Evolutionary conservation across 2,888 invertebrate species (phyloP).

Genomic region (Melanargia galathea): DNA sequence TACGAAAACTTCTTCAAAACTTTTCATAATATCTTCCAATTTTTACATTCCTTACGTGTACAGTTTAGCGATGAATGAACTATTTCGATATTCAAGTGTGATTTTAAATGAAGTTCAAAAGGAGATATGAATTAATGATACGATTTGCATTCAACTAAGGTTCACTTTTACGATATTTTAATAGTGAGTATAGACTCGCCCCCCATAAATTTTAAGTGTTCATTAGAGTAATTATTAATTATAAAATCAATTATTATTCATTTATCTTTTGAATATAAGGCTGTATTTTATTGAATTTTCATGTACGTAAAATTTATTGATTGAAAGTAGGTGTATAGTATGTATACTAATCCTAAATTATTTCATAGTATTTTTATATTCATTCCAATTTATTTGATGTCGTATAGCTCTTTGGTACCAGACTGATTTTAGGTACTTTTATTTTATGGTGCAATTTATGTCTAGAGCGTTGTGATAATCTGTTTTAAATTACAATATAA

Average conservation of each 20-base stretch:
- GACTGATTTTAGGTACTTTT: slow-evolving; percentile 82
- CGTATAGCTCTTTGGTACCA: slow-evolving; percentile 79
- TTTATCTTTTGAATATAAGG: slow-evolving; percentile 70
- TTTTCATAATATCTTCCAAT: slow-evolving; percentile 61
- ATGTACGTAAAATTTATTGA: slow-evolving; percentile 67
- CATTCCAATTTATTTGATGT: slow-evolving; percentile 76
- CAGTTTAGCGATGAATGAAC: slow-evolving; percentile 49
- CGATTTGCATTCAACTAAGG: slow-evolving; percentile 51
- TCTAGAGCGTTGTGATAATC: slow-evolving; percentile 83
- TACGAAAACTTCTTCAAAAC: slow-evolving; percentile 34
- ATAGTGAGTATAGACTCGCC: slow-evolving; percentile 61
- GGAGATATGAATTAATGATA: slow-evolving; percentile 55
- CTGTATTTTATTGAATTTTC: slow-evolving; percentile 73
- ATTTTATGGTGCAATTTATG: slow-evolving; percentile 82
- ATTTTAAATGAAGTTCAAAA: slow-evolving; percentile 75
- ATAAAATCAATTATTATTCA: slow-evolving; percentile 67
- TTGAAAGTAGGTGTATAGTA: slow-evolving; percentile 63
- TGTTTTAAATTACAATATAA: slow-evolving; percentile 80
- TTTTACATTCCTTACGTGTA: slow-evolving; percentile 71
- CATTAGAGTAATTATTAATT: slow-evolving; percentile 76
- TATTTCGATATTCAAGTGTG: slow-evolving; percentile 52
- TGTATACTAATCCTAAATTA: slow-evolving; percentile 72
- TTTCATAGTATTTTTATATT: slow-evolving; percentile 82
- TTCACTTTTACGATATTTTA: slow-evolving; percentile 70
- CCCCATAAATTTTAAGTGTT: slow-evolving; percentile 77